Evolutionary conservation across 2,888 invertebrate species (phyloP).

Genomic region (Hesperia comma): DNA sequence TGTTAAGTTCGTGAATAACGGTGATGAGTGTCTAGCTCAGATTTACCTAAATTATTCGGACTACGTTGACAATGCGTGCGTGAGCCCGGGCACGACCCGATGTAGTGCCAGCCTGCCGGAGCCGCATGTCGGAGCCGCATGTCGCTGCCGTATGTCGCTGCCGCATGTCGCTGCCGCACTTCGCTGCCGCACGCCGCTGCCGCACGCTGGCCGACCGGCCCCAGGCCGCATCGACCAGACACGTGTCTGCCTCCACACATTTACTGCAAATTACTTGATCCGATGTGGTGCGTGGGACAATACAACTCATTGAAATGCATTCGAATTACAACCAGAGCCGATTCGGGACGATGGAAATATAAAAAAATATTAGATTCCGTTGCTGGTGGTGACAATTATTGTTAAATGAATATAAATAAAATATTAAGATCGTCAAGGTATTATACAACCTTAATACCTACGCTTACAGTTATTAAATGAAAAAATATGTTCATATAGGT

Average conservation of each 20-base stretch:
- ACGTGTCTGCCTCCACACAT: constrained; percentile 37
- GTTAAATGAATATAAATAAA: background rate
- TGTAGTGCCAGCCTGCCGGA: constrained; percentile 40
- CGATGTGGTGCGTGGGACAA: constrained; percentile 50
- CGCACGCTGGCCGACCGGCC: background rate
- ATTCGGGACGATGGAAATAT: background rate
- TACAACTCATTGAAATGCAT: constrained; percentile 4
- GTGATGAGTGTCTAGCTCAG: constrained; percentile 68
- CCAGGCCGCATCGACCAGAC: constrained; percentile 30
- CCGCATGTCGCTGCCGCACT: constrained; percentile 24
- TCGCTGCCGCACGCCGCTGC: constrained; percentile 22
- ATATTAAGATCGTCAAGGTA: background rate
- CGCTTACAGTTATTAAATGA: constrained; percentile 27
- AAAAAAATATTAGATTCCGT: background rate
- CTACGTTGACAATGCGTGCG: constrained; percentile 67
- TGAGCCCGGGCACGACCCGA: constrained; percentile 56
- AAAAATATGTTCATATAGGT: constrained; percentile 42
- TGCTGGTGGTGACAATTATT: no score
- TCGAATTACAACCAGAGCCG: background rate
- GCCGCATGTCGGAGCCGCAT: constrained; percentile 9
- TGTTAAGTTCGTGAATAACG: constrained; percentile 69
- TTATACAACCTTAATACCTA: constrained; percentile 9
- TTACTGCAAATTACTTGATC: constrained; percentile 39
- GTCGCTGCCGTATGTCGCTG: constrained; percentile 22
- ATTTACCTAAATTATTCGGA: constrained; percentile 79